Base-by-base conservation (phyloP, 92 coral and sea anemone genomes). In the Paramuricea clavata region DNA sequence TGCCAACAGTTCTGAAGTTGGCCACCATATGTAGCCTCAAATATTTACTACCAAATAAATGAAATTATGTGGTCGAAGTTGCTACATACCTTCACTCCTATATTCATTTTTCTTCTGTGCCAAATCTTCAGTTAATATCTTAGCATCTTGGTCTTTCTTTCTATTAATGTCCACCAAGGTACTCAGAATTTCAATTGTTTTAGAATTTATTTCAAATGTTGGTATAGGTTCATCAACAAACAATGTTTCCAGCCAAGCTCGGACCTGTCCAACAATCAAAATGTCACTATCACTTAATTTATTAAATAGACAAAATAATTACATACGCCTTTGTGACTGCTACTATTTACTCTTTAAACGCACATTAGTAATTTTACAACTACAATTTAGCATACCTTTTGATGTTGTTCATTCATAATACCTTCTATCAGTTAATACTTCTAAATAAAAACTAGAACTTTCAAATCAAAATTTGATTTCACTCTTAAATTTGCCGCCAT, bases 201-300 rank as follows among this genome's bases (percentile, higher is more conserved):
- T 92, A 67, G 52, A 80, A 84, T 95, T 95, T 33, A 95, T 91
- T 81, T 95, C 98, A 85, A 90, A 94, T 65, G 88, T 87, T 12
- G 98, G 97, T 49, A 95, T 83, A 8, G 78, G 68, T 34, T 95
- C 93, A 30, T 93, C 93, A 57, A 86, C 91, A 83, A 92, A 89
- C 23, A 92, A 56, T 36, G 76, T 83, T 81, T 95, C 95, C 28
- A 95, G 91, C 98, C 98, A 95, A 0, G 75, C 34, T 21, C 85
- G 89, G 6, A 95, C 98, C 98, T 39, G 44, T 39, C 10, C 4
- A 39, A n/a, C n/a, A 39, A 39, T 39, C 44, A 10, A 39, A 10
- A 39, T n/a, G n/a, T n/a, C n/a, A n/a, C n/a, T n/a, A n/a, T n/a
- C n/a, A n/a, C n/a, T n/a, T n/a, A n/a, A n/a, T n/a, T n/a, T n/a